phyloP scores from a whole-genome alignment of 2,797 vertebrate genomes.

The Gobio occitaniae region DNA sequence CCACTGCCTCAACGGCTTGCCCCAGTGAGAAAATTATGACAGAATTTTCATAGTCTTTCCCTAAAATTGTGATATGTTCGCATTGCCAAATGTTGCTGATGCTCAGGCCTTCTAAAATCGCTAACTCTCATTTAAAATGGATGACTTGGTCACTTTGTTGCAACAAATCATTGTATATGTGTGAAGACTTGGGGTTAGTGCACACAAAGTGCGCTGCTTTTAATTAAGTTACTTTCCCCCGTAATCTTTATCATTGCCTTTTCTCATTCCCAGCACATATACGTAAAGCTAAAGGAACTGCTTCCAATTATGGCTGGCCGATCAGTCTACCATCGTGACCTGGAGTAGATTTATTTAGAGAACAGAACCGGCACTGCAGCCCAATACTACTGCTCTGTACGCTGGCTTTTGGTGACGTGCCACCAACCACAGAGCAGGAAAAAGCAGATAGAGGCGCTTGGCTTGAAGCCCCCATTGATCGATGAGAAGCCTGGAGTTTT shows the following conservation, averaged over 20 bases:
- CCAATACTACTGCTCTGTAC: background rate
- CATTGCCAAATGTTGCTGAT: background rate
- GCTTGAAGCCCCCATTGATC: slow-evolving; percentile 60
- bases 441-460: slow-evolving; percentile 52
- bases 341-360: slow-evolving; percentile 40
- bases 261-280: slow-evolving; percentile 31
- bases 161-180: background rate
- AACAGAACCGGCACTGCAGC: background rate
- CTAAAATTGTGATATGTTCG: background rate
- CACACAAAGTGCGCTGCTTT: background rate
- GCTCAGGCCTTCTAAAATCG: background rate
- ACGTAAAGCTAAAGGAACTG: slow-evolving; percentile 37
- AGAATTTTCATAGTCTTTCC: background rate
- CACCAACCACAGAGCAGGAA: slow-evolving; percentile 45
- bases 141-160: slow-evolving; percentile 17
- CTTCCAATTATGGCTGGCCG: slow-evolving; percentile 57
- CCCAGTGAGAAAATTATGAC: background rate
- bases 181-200: background rate
- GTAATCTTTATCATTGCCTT: slow-evolving; percentile 20
- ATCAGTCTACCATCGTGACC: slow-evolving; percentile 46
- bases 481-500: slow-evolving; percentile 60
- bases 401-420: slow-evolving; percentile 51
- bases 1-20: no score
- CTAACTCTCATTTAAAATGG: background rate
- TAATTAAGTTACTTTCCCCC: slow-evolving; percentile 21